Conservation (phyloP, 2,113 vertebrate species). For the Labeo catla region DNA sequence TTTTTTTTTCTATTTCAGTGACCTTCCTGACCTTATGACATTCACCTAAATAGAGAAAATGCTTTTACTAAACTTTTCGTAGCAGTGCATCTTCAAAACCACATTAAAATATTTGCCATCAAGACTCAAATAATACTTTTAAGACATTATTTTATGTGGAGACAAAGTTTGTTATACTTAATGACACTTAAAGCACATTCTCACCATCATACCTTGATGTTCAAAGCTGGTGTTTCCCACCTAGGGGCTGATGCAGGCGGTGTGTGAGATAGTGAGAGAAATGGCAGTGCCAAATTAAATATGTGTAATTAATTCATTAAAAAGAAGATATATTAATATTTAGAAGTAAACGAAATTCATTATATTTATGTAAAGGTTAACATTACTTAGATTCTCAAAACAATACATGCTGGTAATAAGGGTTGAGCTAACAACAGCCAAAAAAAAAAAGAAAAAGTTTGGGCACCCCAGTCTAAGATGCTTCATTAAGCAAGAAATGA, state of each 20-base stretch:
- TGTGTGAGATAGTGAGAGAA: no score
- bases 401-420: no score
- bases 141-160: not conserved
- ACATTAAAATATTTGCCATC: not conserved
- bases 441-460: no score
- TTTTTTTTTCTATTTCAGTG: not conserved
- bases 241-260: not conserved
- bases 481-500: not conserved
- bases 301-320: no score
- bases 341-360: no score
- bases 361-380: no score
- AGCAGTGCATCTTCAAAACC: not conserved
- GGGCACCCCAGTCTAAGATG: no score
- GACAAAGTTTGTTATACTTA: not conserved
- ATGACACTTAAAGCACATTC: not conserved
- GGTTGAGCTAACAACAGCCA: no score
- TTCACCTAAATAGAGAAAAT: not conserved
- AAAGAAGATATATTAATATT: no score
- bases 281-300: no score
- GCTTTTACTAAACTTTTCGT: not conserved
- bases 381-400: no score
- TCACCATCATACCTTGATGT: not conserved
- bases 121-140: not conserved
- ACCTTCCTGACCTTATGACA: not conserved
- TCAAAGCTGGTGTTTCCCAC: not conserved